Conservation (phyloP, 2,113 vertebrate genomes). For the Rostratula benghalensis region DNA sequence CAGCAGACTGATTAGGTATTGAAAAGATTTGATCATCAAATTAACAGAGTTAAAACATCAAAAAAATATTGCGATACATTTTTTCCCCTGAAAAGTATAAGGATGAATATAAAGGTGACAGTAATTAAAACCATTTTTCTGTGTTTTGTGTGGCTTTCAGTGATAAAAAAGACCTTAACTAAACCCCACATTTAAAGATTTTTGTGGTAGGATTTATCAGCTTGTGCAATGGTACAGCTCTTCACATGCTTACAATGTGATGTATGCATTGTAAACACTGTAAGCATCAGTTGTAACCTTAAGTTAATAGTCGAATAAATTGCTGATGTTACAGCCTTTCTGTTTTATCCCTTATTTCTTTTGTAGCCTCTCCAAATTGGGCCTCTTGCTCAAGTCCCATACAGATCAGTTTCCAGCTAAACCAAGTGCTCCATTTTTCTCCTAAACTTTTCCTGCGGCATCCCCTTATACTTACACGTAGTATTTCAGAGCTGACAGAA, state of each 20-base stretch:
- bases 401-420: not conserved
- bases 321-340: not conserved
- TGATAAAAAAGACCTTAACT: not conserved
- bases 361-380: not conserved
- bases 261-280: no score
- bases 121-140: not conserved
- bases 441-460: not conserved
- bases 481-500: conserved; percentile 50
- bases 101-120: not conserved
- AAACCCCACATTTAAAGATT: not conserved
- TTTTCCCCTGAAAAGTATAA: not conserved
- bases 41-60: not conserved
- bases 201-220: not conserved
- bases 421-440: not conserved
- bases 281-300: no score
- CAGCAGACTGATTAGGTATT: not conserved
- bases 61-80: no score
- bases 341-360: not conserved
- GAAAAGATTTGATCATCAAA: not conserved
- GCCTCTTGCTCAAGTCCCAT: not conserved
- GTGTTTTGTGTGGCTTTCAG: not conserved
- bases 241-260: not conserved
- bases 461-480: not conserved
- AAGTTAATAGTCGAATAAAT: not conserved
- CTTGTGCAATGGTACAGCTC: not conserved